Conservation (phyloP, 2,797 vertebrate species). For the Botia kubotai region DNA sequence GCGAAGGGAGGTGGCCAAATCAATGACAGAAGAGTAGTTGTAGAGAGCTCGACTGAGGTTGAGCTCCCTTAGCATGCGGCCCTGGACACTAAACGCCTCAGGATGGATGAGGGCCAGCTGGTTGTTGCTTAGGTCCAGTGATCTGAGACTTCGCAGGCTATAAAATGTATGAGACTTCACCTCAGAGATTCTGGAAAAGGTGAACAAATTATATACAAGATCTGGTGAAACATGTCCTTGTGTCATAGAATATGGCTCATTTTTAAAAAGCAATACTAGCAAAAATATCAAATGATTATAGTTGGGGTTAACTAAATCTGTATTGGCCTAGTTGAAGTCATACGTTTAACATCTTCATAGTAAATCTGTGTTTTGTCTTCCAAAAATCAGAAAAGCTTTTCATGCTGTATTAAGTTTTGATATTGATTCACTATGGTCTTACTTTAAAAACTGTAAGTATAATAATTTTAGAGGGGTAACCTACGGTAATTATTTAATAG, state of each 20-base stretch:
- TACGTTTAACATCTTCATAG: too few relatives aligned
- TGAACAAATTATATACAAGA: background rate
- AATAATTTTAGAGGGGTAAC: background rate
- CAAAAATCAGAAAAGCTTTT: too few relatives aligned
- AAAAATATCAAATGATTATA: background rate
- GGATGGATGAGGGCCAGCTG: slow-evolving; percentile 77
- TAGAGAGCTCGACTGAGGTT: slow-evolving; percentile 81
- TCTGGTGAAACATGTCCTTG: too few relatives aligned
- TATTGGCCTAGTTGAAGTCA: too few relatives aligned
- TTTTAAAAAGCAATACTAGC: too few relatives aligned
- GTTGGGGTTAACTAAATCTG: background rate
- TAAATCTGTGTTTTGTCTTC: too few relatives aligned
- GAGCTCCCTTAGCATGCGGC: slow-evolving; percentile 76
- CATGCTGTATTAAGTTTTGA: too few relatives aligned
- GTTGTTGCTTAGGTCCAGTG: slow-evolving; percentile 82
- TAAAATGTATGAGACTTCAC: slow-evolving; percentile 77
- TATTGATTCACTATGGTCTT: background rate
- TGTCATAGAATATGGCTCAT: background rate
- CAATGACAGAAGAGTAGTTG: slow-evolving; percentile 73
- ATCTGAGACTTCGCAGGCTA: slow-evolving; percentile 73
- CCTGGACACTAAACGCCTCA: slow-evolving; percentile 73
- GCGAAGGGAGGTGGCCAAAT: slow-evolving; percentile 72
- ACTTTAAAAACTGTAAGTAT: background rate
- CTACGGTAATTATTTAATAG: background rate
- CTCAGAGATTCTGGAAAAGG: slow-evolving; percentile 70